Evolutionary conservation across 2,113 vertebrate genomes (phyloP), one percentile per base, ranked within the genome.

Genomic region (Antechinus flavipes): DNA sequence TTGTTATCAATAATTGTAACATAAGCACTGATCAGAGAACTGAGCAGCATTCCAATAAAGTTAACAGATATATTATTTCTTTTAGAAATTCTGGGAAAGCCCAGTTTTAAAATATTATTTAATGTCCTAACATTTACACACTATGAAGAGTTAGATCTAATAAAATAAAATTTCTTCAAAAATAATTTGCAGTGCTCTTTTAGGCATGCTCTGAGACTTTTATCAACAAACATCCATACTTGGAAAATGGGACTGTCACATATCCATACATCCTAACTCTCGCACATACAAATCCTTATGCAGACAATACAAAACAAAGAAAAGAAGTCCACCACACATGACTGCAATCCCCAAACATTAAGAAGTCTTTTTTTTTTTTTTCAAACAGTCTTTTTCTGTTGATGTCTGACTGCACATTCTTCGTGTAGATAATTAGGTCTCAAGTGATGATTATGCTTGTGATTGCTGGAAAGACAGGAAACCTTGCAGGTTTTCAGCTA

Each of bases 131-230:
- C 99, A 99, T 99, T 99, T 99, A 99, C 99, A 99, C 99, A 99
- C 99, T 99, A 99, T 98, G 99, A 99, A 98, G 99, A 98, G 98
- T 99, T 99, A 99, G 99, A 98, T 98, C 99, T 99, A 99, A 99
- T 99, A 99, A 99, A 99, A 99, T 99, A 99, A 99, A 98, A 99
- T 99, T 99, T 99, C 98, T 99, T 99, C 98, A 99, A 99, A 99
- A 99, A 99, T 99, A 99, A 99, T 99, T 99, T 99, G 99, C 99
- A 99, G 99, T 99, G 99, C 99, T 99, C 99, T 99, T 99, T 99
- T 98, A 99, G 99, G 99, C 99, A 99, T 99, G 99, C 99, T 98
- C 98, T 98, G 98, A 99, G 97, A 98, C 97, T 91, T 91, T 97
- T 94, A 98, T 98, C 97, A 97, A 98, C 98, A 98, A 97, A 98